Evolutionary conservation across 2,113 vertebrate genomes (phyloP).

Genomic region (Cyprinodon tularosa): DNA sequence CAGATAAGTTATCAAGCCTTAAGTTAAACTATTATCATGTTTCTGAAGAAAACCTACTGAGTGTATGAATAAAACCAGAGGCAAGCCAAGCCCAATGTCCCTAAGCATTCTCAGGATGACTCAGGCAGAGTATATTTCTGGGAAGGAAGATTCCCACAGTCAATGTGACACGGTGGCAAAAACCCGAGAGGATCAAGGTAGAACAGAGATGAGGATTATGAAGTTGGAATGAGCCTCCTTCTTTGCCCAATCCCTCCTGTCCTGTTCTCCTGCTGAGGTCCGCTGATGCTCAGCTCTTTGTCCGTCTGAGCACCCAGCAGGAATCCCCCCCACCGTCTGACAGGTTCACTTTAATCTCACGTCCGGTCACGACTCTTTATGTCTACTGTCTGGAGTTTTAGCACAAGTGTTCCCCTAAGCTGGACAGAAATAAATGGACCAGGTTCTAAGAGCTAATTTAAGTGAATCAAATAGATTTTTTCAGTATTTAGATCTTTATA

Average conservation of each 20-base stretch:
- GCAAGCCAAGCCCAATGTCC: constrained; percentile 34
- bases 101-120: constrained; percentile 29
- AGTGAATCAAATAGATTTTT: no score
- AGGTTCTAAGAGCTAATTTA: no score
- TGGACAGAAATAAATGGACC: no score
- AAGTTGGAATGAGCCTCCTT: constrained; percentile 24
- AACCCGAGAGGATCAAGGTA: constrained; percentile 20
- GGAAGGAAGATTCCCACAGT: constrained; percentile 41
- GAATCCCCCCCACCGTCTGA: constrained; percentile 32
- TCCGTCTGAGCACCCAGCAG: constrained; percentile 28
- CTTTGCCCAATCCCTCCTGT: constrained; percentile 9
- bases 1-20: constrained; percentile 5
- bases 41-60: constrained; percentile 27
- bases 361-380: constrained; percentile 3
- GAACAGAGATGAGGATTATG: constrained; percentile 32
- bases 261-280: constrained; percentile 4
- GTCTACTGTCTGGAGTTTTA: constrained; percentile 8
- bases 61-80: constrained; percentile 32
- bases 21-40: constrained; percentile 30
- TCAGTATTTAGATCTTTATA: no score
- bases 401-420: neutral
- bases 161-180: constrained; percentile 20
- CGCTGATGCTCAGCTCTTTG: neutral
- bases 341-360: constrained; percentile 33
- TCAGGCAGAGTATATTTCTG: constrained; percentile 28